Conservation (phyloP, 2,888 invertebrate species). For the Pachydiplax longipennis region DNA sequence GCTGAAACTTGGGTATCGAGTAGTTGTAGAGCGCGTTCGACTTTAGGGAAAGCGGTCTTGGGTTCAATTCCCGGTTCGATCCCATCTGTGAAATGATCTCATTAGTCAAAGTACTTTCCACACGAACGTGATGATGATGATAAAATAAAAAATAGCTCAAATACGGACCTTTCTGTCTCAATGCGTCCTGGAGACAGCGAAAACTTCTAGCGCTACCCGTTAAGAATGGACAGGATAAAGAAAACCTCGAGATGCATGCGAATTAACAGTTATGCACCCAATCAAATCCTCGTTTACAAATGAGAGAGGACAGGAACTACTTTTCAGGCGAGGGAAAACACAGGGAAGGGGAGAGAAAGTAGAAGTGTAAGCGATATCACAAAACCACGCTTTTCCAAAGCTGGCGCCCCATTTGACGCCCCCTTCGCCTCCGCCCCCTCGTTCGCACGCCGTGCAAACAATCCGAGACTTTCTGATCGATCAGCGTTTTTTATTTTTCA, state of each 20-base stretch:
- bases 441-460: constrained; percentile 15
- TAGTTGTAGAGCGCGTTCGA: too few relatives aligned
- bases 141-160: too few relatives aligned
- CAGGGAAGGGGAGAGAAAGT: neutral
- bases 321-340: neutral
- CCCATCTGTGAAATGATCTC: too few relatives aligned
- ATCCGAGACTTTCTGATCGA: constrained; percentile 43
- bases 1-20: too few relatives aligned
- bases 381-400: neutral
- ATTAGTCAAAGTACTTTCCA: too few relatives aligned
- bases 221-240: neutral
- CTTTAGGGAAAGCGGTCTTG: too few relatives aligned
- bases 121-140: too few relatives aligned
- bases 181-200: too few relatives aligned
- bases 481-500: constrained; percentile 30
- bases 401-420: neutral
- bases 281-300: neutral
- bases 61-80: too few relatives aligned
- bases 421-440: neutral
- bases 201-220: too few relatives aligned
- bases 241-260: too few relatives aligned
- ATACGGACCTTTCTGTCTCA: too few relatives aligned
- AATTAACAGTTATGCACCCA: neutral
- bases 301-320: neutral
- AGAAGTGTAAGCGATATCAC: neutral